Evolutionary conservation across 1,140 invertebrate species (phyloP), one percentile per base, ranked within the genome.

Genomic region (Bombus superbus): DNA sequence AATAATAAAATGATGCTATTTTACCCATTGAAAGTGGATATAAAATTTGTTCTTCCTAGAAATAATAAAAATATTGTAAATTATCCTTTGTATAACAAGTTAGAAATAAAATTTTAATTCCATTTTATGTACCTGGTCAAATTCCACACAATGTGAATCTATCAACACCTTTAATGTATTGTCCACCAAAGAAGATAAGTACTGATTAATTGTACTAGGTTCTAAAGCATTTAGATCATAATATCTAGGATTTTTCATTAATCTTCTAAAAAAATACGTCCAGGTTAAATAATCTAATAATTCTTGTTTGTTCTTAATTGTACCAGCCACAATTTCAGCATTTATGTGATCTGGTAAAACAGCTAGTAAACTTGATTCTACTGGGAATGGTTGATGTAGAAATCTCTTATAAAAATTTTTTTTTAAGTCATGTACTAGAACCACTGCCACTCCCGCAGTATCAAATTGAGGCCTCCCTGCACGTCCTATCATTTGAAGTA

Each of bases 391-490:
- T 94, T 99, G 99, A 94, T 99, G 99, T 0, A 99, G 95, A 94
- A 99, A 99, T 94, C 99, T 99, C 93, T 99, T 99, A 95, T 99
- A 99, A 95, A 99, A 99, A 93, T 98, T 98, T 94, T 99, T 99
- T 95, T 99, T 99, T 40, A 98, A 97, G 92, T 99, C 99, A 91
- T 99, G 99, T 1, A 99, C 99, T 79, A 99, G 96, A 15, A 99
- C 98, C 25, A 99, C 98, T 8, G 99, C 99, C 6, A 99, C 98
- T 5, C 99, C 99, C 83, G 98, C 97, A 91, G 98, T 97, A 94
- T 99, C 99, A 94, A 98, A 99, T 96, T 99, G 97, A 5, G 99
- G 99, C 85, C 99, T 96, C 11, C 99, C 99, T 84, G 99, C 99
- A 86, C 99, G 96, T 8, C 99, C 99, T 97, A 99, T 99, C 99